These are phyloP conservation scores for Nasonovia ribisnigri DNA, from an alignment of 2,888 invertebrate species.

Conservation along the genomic window DNA sequence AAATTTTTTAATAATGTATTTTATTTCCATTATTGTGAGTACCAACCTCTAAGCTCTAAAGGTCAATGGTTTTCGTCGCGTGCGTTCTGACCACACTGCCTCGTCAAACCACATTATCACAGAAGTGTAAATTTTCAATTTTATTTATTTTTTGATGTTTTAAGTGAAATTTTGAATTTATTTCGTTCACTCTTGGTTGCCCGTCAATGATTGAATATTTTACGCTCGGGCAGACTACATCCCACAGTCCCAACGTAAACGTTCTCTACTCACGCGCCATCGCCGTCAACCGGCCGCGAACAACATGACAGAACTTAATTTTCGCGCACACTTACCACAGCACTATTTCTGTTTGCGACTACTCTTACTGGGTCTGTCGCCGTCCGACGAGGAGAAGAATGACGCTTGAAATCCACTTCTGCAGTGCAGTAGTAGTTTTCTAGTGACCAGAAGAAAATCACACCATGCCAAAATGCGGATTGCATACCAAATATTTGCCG, in stretches of 20 bases:
- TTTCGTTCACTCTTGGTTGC: neutral
- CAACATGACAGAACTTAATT: conserved; percentile 41
- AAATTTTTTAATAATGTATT: neutral
- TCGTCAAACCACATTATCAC: conserved; percentile 59
- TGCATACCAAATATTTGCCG: conserved; percentile 96
- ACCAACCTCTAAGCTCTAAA: neutral
- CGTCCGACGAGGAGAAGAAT: neutral
- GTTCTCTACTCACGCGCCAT: neutral
- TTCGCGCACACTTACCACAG: conserved; percentile 8
- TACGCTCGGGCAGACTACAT: neutral
- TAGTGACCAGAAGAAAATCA: conserved; percentile 43
- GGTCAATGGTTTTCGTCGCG: neutral
- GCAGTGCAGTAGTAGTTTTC: conserved; percentile 40
- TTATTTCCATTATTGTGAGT: neutral
- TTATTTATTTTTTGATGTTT: conserved; percentile 28
- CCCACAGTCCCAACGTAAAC: neutral
- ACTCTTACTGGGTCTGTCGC: neutral
- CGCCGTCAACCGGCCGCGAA: neutral
- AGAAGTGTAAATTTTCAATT: conserved; percentile 51
- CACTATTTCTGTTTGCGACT: conserved; percentile 26
- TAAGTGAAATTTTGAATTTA: conserved; percentile 42
- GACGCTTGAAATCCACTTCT: conserved; percentile 7
- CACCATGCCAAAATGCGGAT: conserved; percentile 94
- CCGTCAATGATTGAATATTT: neutral
- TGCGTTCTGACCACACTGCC: conserved; percentile 27